These are phyloP conservation scores for Phyllotreta cruciferae DNA, from an alignment of 2,888 invertebrate genomes.

Conservation along the genomic window DNA sequence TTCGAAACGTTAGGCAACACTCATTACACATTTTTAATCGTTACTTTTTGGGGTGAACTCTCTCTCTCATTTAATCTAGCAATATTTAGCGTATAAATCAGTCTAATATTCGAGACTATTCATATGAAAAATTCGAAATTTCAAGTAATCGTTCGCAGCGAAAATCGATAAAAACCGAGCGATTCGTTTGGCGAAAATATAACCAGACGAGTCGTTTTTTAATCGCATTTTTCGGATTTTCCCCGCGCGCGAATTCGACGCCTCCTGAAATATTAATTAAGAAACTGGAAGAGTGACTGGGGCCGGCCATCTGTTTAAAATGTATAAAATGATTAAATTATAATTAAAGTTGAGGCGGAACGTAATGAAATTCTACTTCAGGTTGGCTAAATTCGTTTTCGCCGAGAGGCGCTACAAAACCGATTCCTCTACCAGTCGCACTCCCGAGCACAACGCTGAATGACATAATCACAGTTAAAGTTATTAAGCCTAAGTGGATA, in stretches of 20 bases:
- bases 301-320: conserved; percentile 47
- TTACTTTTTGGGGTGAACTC: too few relatives aligned
- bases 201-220: neutral
- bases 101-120: too few relatives aligned
- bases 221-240: conserved; percentile 8
- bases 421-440: conserved; percentile 26
- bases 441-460: conserved; percentile 35
- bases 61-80: too few relatives aligned
- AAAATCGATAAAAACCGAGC: too few relatives aligned
- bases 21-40: too few relatives aligned
- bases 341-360: conserved; percentile 46
- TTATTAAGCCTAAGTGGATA: conserved; percentile 40
- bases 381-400: conserved; percentile 43
- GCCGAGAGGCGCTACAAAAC: conserved; percentile 30
- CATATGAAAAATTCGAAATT: too few relatives aligned
- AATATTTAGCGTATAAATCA: too few relatives aligned
- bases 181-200: too few relatives aligned
- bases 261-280: conserved; percentile 14
- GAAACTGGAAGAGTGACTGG: conserved; percentile 3
- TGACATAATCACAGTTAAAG: conserved; percentile 40
- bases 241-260: neutral
- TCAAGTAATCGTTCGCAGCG: too few relatives aligned
- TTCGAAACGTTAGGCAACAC: too few relatives aligned
- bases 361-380: conserved; percentile 49
- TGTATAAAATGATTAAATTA: conserved; percentile 51